Conservation (phyloP, 2,888 invertebrate species). For the Mythimna albipuncta region DNA sequence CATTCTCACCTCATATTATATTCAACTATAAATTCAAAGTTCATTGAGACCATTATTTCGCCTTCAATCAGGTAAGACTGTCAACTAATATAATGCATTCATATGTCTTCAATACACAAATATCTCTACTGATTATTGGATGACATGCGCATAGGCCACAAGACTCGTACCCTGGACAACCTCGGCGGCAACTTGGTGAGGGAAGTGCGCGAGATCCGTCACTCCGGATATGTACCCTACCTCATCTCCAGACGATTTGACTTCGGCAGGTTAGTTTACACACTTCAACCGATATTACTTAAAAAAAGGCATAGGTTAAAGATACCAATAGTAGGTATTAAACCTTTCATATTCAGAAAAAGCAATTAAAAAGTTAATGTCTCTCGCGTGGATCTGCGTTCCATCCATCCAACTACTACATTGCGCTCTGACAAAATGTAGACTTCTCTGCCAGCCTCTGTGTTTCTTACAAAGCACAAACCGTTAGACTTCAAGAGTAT, state of each 20-base stretch:
- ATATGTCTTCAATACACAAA: conserved; percentile 7
- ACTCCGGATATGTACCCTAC: conserved; percentile 75
- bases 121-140: conserved; percentile 25
- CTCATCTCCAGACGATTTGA: conserved; percentile 73
- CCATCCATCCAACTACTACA: too few relatives aligned
- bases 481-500: not conserved
- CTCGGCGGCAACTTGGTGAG: conserved; percentile 83
- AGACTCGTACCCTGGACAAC: conserved; percentile 80
- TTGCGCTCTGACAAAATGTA: not conserved
- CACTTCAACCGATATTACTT: not conserved
- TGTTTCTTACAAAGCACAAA: not conserved
- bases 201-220: conserved; percentile 81
- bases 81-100: conserved; percentile 9
- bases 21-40: not conserved
- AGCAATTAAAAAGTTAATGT: too few relatives aligned
- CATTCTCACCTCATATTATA: not conserved
- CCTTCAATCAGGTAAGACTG: conserved; percentile 56
- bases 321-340: too few relatives aligned
- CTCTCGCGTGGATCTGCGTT: too few relatives aligned
- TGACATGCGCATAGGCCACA: conserved; percentile 79
- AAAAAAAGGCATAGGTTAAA: not conserved
- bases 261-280: conserved; percentile 71
- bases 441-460: not conserved
- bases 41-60: not conserved
- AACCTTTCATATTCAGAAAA: too few relatives aligned